Base-by-base conservation (phyloP, 2,888 invertebrate species). In the Malthinus flaveolus region DNA sequence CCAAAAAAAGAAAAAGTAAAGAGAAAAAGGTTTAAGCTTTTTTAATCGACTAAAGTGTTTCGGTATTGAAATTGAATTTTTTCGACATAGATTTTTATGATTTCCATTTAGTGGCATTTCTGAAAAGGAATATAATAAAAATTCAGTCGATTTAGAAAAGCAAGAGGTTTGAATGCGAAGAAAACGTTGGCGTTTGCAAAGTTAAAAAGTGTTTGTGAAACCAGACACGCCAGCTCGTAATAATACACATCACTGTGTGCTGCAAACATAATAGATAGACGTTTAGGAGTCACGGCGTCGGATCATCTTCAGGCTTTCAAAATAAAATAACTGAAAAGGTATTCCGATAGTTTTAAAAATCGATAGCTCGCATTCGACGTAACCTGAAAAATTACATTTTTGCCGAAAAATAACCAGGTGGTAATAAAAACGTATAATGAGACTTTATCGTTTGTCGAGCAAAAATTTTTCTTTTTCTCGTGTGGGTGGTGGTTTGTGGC, bases 221-320 rank as follows among this genome's bases (percentile, higher is more conserved):
- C 59, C 51, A 59, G 51, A 59, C 59, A 59, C 59, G 59, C 56
- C 37, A 52, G 59, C 42, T 59, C 59, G 51, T 59, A 59, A 59
- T 59, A 59, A 59, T 59, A 59, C 59, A 59, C 59, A 59, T 59
- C 59, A 56, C 48, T 23, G 23, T 23, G 23, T 13, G 48, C 42
- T 52, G 56, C 55, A 59, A 59, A 59, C 59, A 59, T 50, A 55
- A 34, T 32, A 23, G 23, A 23, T 23, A 44, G 59, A 47, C 47
- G 55, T 50, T 59, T 55, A 59, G 55, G 59, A 59, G 59, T 55
- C 56, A 49, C 59, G 50, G 55, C 31, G 34, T 55, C 55, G 35
- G 54, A 54, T 59, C 49, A 59, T 59, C 59, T 46, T 51, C 47
- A 35, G 50, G 32, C 46, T 48, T 56, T 55, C 47, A 47, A 55